These are phyloP conservation scores for Zapus hudsonius DNA, from an alignment of 2,113 vertebrate genomes.

Conservation along the genomic window DNA sequence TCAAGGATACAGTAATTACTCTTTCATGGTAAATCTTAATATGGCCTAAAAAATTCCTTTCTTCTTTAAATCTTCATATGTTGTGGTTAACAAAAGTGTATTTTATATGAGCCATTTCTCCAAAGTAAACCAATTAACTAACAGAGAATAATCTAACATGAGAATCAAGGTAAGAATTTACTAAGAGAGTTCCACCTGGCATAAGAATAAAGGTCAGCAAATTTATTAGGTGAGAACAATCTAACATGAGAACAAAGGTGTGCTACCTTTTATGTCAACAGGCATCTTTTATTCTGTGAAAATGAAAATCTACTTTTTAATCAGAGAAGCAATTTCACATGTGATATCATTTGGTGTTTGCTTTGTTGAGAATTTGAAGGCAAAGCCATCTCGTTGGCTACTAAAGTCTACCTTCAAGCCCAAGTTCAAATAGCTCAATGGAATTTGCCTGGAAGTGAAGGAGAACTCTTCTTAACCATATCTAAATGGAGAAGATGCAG, in stretches of 20 bases:
- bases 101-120: not conserved
- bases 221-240: constrained; percentile 19
- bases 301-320: constrained; percentile 70
- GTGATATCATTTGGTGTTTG: not conserved
- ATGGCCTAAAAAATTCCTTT: constrained; percentile 11
- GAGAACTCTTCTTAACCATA: constrained; percentile 35
- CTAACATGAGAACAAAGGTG: constrained; percentile 10
- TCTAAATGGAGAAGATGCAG: constrained; percentile 12
- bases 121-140: constrained; percentile 55
- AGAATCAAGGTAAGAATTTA: too few species aligned
- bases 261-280: constrained; percentile 28
- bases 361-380: constrained; percentile 55
- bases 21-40: not conserved
- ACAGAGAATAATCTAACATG: too few species aligned
- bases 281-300: constrained; percentile 45
- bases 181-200: too few species aligned
- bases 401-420: constrained; percentile 66
- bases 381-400: constrained; percentile 63
- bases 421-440: constrained; percentile 37
- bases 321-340: constrained; percentile 72
- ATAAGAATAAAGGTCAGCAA: too few species aligned
- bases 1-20: not conserved
- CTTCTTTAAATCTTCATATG: not conserved
- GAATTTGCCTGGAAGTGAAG: constrained; percentile 64
- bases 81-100: not conserved